These are phyloP conservation scores for Berghia stephanieae DNA, from an alignment of 1,140 invertebrate species.

Conservation along the genomic window DNA sequence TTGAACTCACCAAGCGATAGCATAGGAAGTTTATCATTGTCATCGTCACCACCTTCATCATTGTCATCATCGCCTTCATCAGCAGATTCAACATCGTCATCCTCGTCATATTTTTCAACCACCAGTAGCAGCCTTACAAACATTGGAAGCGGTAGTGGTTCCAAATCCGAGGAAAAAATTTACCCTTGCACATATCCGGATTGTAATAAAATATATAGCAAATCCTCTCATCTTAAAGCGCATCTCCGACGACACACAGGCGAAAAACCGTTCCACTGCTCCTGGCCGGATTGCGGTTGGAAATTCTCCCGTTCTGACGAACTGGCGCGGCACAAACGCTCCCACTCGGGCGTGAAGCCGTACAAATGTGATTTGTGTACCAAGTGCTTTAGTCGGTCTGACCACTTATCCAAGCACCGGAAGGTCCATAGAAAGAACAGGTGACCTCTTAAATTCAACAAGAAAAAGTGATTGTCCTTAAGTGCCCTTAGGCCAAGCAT, in stretches of 20 bases:
- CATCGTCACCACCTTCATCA: background rate
- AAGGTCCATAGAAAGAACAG: conserved; percentile 78
- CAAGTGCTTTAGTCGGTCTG: conserved; percentile 76
- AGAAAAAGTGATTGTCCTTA: too few relatives aligned
- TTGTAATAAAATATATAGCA: conserved; percentile 82
- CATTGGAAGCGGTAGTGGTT: too few relatives aligned
- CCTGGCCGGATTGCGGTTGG: conserved; percentile 93
- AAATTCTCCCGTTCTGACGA: conserved; percentile 94
- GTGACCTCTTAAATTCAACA: too few relatives aligned
- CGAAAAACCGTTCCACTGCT: conserved; percentile 92
- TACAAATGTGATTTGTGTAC: conserved; percentile 77
- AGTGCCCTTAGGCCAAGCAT: too few relatives aligned
- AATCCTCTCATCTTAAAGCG: conserved; percentile 90
- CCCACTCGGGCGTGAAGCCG: conserved; percentile 70
- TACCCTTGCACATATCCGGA: conserved; percentile 74
- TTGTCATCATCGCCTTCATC: background rate
- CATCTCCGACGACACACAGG: conserved; percentile 92
- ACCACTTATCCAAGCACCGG: conserved; percentile 76
- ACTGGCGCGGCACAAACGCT: conserved; percentile 78
- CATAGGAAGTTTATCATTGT: too few relatives aligned
- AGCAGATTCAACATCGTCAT: background rate
- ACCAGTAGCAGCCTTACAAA: conserved; percentile 23
- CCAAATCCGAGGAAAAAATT: conserved; percentile 68
- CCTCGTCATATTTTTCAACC: background rate
- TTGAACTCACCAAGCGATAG: too few relatives aligned